A percentile compares a stretch with the other conserved stretches of the same genome.
Conservation (phyloP, 1,140 invertebrate genomes). For the Battus philenor region DNA sequence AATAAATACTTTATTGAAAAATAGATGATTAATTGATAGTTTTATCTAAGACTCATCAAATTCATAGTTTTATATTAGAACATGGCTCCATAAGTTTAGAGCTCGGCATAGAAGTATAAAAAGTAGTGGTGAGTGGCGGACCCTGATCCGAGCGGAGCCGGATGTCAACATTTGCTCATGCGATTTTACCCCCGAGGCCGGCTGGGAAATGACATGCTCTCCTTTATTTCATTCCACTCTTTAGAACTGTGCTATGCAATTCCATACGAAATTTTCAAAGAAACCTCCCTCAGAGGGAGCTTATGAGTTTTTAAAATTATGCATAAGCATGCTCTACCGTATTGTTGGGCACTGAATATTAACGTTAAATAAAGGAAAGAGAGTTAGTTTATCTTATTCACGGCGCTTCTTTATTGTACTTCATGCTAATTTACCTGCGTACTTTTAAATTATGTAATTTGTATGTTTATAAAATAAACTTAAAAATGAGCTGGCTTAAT, state of each 20-base stretch:
- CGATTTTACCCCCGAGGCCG: constrained; percentile 42
- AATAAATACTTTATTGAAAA: no score
- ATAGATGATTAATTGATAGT: no score
- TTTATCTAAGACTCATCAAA: no score
- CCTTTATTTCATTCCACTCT: constrained; percentile 37
- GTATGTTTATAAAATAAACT: no score
- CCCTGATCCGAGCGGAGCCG: constrained; percentile 34
- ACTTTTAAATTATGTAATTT: no score
- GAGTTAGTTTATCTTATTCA: constrained; percentile 11
- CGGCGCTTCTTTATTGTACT: constrained; percentile 9
- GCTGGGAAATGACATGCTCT: constrained; percentile 55
- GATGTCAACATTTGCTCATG: constrained; percentile 59
- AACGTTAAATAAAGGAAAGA: constrained; percentile 14
- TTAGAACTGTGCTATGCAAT: constrained; percentile 35
- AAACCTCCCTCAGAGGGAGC: constrained; percentile 28
- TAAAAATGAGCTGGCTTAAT: no score
- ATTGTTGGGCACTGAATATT: constrained; percentile 10
- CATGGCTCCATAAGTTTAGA: constrained; percentile 1
- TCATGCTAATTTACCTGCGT: background rate
- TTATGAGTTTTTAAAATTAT: constrained; percentile 23
- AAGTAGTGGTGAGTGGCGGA: constrained; percentile 6
- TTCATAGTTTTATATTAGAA: background rate
- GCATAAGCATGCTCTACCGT: constrained; percentile 11
- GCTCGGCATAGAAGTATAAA: constrained; percentile 8
- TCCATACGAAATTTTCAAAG: constrained; percentile 43